These are phyloP conservation scores for Lepus americanus DNA, from an alignment of 2,113 vertebrate species.

Conservation along the genomic window DNA sequence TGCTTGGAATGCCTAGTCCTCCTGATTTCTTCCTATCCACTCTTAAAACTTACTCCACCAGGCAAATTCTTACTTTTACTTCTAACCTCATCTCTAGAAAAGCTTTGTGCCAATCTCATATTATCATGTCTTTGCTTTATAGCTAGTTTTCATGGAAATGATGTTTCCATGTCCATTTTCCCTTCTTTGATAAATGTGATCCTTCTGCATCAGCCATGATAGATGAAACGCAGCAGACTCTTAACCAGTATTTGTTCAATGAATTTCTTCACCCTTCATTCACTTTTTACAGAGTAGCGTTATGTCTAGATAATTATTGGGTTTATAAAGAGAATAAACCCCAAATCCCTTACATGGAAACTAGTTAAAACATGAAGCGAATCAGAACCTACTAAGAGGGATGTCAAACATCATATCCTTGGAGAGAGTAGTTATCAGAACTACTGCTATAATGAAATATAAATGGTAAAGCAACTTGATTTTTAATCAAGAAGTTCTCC, in stretches of 20 bases:
- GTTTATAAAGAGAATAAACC: constrained; percentile 36
- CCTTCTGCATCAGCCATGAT: not conserved
- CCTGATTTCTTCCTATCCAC: not conserved
- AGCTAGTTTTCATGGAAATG: not conserved
- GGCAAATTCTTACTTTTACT: constrained; percentile 29
- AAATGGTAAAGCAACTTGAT: constrained; percentile 38
- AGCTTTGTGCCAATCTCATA: not conserved
- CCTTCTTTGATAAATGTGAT: constrained; percentile 2
- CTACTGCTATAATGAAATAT: constrained; percentile 49
- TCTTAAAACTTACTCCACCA: not conserved
- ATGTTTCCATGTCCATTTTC: not conserved
- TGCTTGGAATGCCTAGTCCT: not conserved
- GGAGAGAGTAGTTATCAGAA: constrained; percentile 5
- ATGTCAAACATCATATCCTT: constrained; percentile 59
- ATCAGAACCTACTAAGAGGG: constrained; percentile 10
- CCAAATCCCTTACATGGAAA: constrained; percentile 45
- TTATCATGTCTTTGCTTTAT: not conserved
- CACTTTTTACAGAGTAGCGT: not conserved
- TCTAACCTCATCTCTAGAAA: not conserved
- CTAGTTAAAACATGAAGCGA: not conserved
- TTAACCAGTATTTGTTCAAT: constrained; percentile 41
- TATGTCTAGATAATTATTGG: constrained; percentile 34
- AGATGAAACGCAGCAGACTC: not conserved
- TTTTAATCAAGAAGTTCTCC: constrained; percentile 55
- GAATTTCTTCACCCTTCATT: not conserved